Evolutionary conservation across 2,888 invertebrate genomes (phyloP).

Genomic region (Strigamia maritima): DNA sequence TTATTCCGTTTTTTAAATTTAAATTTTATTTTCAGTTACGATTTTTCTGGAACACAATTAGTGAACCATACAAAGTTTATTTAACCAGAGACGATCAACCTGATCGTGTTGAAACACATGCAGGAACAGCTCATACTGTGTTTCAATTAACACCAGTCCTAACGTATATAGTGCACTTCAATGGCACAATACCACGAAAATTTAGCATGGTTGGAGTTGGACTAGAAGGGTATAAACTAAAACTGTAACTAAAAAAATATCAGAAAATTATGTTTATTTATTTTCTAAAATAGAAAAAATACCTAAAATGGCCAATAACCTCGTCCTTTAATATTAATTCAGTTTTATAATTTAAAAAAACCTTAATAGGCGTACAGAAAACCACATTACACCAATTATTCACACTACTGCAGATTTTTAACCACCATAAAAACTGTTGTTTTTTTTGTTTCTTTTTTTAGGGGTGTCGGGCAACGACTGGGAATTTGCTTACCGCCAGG

Average conservation of each 20-base stretch:
- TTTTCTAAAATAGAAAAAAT: too few species aligned
- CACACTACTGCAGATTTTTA: too few species aligned
- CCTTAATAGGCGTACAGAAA: too few species aligned
- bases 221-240: slow-evolving; percentile 28
- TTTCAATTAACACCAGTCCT: slow-evolving; percentile 32
- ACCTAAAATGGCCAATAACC: too few species aligned
- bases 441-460: background rate
- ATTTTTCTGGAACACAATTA: background rate
- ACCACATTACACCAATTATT: too few species aligned
- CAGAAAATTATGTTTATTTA: too few species aligned
- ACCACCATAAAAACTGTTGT: background rate
- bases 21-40: slow-evolving; percentile 29
- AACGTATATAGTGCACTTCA: slow-evolving; percentile 37
- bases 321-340: background rate
- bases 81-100: slow-evolving; percentile 35
- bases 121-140: slow-evolving; percentile 1
- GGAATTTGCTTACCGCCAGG: slow-evolving; percentile 37
- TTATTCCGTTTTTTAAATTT: background rate
- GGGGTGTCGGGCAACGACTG: slow-evolving; percentile 17
- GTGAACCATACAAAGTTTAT: slow-evolving; percentile 22
- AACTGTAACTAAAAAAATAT: too few species aligned
- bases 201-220: slow-evolving; percentile 29
- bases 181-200: slow-evolving; percentile 29
- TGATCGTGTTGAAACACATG: slow-evolving; percentile 6
- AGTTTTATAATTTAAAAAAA: too few species aligned